These are phyloP conservation scores for Rhinoptilus africanus DNA, from an alignment of 2,113 vertebrate species.

Conservation along the genomic window DNA sequence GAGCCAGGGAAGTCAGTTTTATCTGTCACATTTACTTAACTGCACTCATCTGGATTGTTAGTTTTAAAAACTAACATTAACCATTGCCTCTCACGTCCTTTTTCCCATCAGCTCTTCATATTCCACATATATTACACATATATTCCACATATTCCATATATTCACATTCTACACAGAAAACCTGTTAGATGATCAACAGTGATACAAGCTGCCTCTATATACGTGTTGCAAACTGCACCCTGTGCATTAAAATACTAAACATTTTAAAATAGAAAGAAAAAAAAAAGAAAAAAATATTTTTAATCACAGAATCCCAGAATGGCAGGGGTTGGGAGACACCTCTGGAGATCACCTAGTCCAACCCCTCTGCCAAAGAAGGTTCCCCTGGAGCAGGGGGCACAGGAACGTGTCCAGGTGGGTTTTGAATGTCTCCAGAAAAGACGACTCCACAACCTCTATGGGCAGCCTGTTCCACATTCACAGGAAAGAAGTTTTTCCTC, in stretches of 20 bases:
- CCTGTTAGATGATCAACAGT: neutral
- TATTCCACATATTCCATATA: no score
- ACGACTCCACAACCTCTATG: neutral
- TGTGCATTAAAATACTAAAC: neutral
- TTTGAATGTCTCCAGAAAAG: neutral
- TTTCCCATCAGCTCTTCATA: no score
- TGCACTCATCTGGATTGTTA: neutral
- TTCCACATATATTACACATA: no score
- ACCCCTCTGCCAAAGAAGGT: neutral
- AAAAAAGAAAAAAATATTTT: neutral
- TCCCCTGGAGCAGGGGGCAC: neutral
- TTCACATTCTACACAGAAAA: neutral
- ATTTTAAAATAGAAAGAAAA: neutral
- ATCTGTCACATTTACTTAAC: neutral
- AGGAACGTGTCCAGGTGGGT: neutral
- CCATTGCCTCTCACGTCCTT: neutral
- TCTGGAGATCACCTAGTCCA: neutral
- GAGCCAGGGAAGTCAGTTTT: neutral
- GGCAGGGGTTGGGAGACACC: neutral
- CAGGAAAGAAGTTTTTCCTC: neutral
- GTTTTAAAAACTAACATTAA: neutral
- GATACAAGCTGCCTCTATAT: neutral
- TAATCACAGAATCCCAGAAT: neutral
- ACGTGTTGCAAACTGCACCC: neutral
- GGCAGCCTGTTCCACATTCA: neutral